Evolutionary conservation across 2,888 invertebrate genomes (phyloP).

Genomic region (Philereme vetulata): DNA sequence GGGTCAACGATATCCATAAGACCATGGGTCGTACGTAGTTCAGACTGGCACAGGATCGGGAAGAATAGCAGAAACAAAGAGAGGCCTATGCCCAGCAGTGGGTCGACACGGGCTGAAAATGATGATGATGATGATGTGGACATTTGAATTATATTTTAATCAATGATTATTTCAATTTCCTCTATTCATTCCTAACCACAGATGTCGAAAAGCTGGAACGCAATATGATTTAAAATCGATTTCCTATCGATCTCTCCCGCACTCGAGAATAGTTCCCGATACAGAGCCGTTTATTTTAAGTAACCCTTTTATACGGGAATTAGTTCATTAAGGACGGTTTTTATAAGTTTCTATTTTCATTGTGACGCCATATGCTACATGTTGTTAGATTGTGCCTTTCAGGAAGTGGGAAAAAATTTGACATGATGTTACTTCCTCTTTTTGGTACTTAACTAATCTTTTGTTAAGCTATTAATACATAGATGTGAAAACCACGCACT

Average conservation of each 20-base stretch:
- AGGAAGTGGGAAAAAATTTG: slow-evolving; percentile 52
- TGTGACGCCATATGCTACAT: slow-evolving; percentile 57
- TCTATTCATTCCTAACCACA: no score
- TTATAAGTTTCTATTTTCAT: slow-evolving; percentile 73
- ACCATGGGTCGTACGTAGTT: no score
- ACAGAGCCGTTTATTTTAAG: slow-evolving; percentile 62
- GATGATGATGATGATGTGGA: no score
- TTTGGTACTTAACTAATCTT: neutral
- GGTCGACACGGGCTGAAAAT: no score
- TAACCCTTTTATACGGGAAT: slow-evolving; percentile 81
- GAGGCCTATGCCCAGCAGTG: no score
- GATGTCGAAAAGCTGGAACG: no score
- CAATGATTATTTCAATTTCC: no score
- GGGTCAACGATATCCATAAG: no score
- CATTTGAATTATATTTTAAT: no score
- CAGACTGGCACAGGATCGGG: no score
- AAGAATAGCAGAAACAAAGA: no score
- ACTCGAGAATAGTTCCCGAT: slow-evolving; percentile 54
- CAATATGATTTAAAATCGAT: neutral
- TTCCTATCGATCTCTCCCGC: neutral
- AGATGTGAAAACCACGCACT: no score
- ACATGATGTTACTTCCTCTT: slow-evolving; percentile 39
- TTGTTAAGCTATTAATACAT: neutral
- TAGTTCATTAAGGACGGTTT: slow-evolving; percentile 79
- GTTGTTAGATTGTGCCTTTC: slow-evolving; percentile 53